Evolutionary conservation across 2,797 vertebrate genomes (phyloP), one percentile per base, ranked within the genome.

Genomic region (Notolabrus celidotus): DNA sequence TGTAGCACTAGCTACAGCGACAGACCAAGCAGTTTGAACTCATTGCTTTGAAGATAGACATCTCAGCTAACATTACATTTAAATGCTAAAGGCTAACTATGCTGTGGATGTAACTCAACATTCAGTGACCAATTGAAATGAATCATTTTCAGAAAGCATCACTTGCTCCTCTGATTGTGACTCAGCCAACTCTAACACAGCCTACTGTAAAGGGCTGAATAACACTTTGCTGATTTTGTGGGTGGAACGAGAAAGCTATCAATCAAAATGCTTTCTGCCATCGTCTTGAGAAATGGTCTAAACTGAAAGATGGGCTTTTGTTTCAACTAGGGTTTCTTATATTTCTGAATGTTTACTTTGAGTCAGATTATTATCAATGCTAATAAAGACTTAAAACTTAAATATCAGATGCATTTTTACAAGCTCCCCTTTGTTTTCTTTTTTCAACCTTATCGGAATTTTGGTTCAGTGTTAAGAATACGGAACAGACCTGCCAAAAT

Each of bases 401-500:
- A 31, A 31, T 31, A 29, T 31, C 25, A 31, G 31, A 29, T 31
- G 29, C 7, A 31, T 31, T 31, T 31, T 31, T 17, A 6, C 4
- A 4, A 17, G 1, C 5, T 7, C 61, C 39, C 31, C 23, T 33
- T n/a, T 45, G 42, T 31, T 62, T 76, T 79, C 14, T 46, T 59
- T 55, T 67, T 52, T 29, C 43, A 45, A 51, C 45, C 29, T 45
- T 7, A 49, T 74, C 38, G 56, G 15, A 4, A 4, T 27, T 34
- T 34, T 3, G 33, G 33, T 33, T 2, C 7, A 2, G 8, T 42
- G 22, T 16, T 58, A 56, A 67, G 42, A 51, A 33, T 4, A 23
- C 14, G 41, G 34, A 39, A 23, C 38, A 80, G 69, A 70, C 6
- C 11, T 57, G 39, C 11, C 34, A 11, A 6, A 10, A 12, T 36